phyloP scores from a whole-genome alignment of 2,797 vertebrate genomes.

The Anniella stebbinsi region DNA sequence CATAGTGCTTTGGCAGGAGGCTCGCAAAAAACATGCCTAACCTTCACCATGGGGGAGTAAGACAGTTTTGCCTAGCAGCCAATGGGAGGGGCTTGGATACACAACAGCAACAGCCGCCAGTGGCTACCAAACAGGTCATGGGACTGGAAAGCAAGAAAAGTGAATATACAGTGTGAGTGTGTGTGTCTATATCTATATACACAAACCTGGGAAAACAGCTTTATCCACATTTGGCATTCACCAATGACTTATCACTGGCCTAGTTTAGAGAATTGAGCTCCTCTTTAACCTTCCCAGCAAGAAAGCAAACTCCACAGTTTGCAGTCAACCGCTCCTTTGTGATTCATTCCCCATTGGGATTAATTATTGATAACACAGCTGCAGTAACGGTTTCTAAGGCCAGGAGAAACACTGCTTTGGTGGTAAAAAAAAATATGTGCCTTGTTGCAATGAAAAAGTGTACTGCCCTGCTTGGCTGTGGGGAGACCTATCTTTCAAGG shows the following conservation, averaged over 20 bases:
- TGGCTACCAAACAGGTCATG: background rate
- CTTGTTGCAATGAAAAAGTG: background rate
- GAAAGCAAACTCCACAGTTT: background rate
- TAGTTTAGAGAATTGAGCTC: background rate
- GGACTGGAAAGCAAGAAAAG: background rate
- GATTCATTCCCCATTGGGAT: conserved; percentile 12
- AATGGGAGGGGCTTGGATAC: background rate
- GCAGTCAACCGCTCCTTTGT: background rate
- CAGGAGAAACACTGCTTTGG: background rate
- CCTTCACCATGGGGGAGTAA: background rate
- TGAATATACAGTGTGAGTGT: no score
- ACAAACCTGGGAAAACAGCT: background rate
- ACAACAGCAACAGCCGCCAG: background rate
- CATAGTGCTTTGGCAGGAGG: background rate
- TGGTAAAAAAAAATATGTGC: background rate
- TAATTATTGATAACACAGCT: conserved; percentile 12
- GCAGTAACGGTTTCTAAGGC: background rate
- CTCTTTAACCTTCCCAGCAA: background rate
- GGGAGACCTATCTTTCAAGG: background rate
- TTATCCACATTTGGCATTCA: background rate
- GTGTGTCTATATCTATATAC: background rate
- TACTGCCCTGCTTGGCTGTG: background rate
- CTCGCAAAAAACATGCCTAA: background rate
- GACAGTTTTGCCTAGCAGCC: background rate
- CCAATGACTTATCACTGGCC: background rate